phyloP scores from a whole-genome alignment of 2,797 vertebrate genomes.

The Margarornis squamiger region DNA sequence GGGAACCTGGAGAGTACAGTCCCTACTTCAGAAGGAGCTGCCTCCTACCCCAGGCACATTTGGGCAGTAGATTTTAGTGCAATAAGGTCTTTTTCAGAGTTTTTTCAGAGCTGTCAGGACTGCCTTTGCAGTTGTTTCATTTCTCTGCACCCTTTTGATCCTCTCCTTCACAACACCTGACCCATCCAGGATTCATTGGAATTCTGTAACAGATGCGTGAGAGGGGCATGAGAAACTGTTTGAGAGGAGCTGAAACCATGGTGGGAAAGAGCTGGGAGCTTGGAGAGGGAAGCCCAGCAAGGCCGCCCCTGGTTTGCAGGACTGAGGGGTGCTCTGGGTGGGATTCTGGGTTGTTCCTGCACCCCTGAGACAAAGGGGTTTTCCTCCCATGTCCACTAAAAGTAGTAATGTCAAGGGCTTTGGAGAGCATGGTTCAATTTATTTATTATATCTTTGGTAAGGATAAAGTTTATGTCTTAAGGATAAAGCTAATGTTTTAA shows the following conservation, averaged over 20 bases:
- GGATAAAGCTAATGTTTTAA: neutral
- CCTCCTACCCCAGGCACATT: neutral
- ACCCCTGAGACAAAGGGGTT: neutral
- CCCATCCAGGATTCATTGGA: neutral
- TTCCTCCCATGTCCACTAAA: accelerated
- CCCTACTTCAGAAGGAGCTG: neutral
- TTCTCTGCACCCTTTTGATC: neutral
- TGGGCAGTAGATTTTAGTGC: neutral
- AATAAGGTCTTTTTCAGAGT: neutral
- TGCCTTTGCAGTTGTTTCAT: neutral
- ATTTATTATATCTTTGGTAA: neutral
- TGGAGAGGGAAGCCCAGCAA: accelerated
- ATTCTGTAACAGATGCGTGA: accelerated
- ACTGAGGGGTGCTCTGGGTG: neutral
- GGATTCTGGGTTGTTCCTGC: neutral
- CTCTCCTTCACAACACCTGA: neutral
- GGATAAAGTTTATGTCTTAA: neutral
- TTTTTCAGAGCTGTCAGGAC: neutral
- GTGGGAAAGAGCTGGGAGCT: neutral
- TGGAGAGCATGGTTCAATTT: neutral
- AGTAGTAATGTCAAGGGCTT: neutral
- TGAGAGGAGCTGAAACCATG: neutral
- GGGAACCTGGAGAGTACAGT: too few relatives aligned
- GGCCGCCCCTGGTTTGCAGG: neutral
- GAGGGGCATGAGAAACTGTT: neutral